Evolutionary conservation across 2,113 vertebrate species (phyloP).

Genomic region (Ochotona curzoniae): DNA sequence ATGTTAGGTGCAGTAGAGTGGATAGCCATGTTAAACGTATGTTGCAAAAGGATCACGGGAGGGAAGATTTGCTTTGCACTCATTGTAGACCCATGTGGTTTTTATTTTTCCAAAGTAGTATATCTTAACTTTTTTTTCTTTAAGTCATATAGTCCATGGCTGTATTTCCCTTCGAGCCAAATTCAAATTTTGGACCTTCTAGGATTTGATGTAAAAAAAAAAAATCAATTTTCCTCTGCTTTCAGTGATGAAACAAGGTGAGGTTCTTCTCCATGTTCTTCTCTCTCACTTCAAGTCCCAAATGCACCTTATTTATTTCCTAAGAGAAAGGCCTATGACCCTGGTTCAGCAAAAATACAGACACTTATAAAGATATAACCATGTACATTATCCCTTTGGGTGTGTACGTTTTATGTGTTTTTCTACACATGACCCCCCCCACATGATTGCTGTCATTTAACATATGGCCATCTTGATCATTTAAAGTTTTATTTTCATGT

Average conservation of each 20-base stretch:
- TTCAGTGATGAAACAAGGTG: not conserved
- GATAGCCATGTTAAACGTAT: not conserved
- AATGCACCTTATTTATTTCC: not conserved
- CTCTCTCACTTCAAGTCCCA: constrained; percentile 6
- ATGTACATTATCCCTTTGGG: too few species aligned
- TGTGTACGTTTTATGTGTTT: not conserved
- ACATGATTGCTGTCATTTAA: not conserved
- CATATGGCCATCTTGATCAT: not conserved
- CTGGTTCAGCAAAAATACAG: not conserved
- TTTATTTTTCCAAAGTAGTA: not conserved
- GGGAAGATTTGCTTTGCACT: not conserved
- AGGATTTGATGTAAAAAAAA: not conserved
- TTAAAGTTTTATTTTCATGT: not conserved
- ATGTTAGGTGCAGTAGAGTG: not conserved
- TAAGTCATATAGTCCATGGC: not conserved
- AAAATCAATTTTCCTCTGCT: not conserved
- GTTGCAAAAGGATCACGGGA: not conserved
- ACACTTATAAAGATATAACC: too few species aligned
- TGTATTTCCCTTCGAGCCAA: not conserved
- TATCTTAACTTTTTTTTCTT: not conserved
- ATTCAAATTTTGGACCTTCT: not conserved
- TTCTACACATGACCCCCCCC: not conserved
- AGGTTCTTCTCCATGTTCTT: not conserved
- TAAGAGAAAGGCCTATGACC: not conserved
- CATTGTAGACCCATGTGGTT: not conserved